A percentile compares a stretch with the other conserved stretches of the same genome.
These are phyloP conservation scores for Nyleta sp. DNA, from an alignment of 2,888 invertebrate genomes.

Conservation along the genomic window DNA sequence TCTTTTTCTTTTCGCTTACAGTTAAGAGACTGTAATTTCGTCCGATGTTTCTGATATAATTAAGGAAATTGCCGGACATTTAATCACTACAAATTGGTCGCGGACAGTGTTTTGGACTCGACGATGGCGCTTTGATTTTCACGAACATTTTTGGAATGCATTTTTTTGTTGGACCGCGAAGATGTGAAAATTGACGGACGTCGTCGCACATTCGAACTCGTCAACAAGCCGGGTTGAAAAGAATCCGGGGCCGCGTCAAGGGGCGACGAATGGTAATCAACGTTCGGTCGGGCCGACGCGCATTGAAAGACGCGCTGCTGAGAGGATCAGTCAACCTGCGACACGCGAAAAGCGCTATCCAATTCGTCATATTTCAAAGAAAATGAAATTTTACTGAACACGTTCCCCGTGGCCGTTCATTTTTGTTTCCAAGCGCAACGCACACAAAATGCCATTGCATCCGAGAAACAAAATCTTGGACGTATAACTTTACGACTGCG, in stretches of 20 bases:
- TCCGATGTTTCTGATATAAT: conserved; percentile 33
- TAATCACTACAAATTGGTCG: conserved; percentile 34
- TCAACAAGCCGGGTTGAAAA: conserved; percentile 64
- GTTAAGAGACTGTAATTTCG: conserved; percentile 33
- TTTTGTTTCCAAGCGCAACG: too few species aligned
- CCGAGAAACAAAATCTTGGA: too few species aligned
- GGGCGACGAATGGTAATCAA: conserved; percentile 72
- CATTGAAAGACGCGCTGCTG: conserved; percentile 77
- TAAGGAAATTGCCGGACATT: conserved; percentile 33
- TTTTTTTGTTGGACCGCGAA: conserved; percentile 24
- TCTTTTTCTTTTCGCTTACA: conserved; percentile 19
- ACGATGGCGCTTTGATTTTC: conserved; percentile 3
- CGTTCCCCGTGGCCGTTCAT: too few species aligned
- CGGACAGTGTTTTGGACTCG: neutral
- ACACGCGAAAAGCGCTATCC: conserved; percentile 40
- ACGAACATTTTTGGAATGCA: conserved; percentile 12
- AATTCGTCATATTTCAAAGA: conserved; percentile 33
- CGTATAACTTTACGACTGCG: too few species aligned
- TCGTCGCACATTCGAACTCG: conserved; percentile 63
- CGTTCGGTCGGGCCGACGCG: conserved; percentile 69
- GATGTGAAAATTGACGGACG: conserved; percentile 64
- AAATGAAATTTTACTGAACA: conserved; percentile 1
- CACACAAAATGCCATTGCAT: too few species aligned
- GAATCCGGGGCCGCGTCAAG: conserved; percentile 67
- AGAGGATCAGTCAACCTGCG: conserved; percentile 76